Conservation (phyloP, 2,888 invertebrate genomes). For the Agrilus cyanescens region DNA sequence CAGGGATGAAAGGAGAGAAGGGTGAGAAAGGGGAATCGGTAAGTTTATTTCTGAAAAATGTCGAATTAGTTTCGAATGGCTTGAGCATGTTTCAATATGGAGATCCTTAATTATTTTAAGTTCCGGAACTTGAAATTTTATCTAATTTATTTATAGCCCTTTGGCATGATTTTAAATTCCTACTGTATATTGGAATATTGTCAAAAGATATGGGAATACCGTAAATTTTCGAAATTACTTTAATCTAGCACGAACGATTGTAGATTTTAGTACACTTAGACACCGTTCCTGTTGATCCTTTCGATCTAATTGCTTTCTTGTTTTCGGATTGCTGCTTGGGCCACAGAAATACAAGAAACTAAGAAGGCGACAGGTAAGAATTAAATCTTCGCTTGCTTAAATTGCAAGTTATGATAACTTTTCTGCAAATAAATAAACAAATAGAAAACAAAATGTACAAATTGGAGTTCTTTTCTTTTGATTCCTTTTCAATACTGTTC, state of each 20-base stretch:
- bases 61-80: neutral
- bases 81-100: too few species aligned
- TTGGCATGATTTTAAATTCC: constrained; percentile 1
- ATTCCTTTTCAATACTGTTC: constrained; percentile 37
- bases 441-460: neutral
- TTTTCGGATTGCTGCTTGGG: constrained; percentile 18
- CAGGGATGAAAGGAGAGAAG: constrained; percentile 81
- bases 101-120: too few species aligned
- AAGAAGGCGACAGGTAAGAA: constrained; percentile 66
- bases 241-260: neutral
- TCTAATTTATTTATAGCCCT: neutral
- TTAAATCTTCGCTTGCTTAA: constrained; percentile 22
- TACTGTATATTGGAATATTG: neutral
- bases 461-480: constrained; percentile 11
- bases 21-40: constrained; percentile 91
- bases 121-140: too few species aligned
- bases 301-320: constrained; percentile 18
- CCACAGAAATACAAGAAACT: constrained; percentile 73
- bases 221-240: neutral
- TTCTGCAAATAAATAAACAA: neutral
- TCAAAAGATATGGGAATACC: neutral
- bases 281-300: constrained; percentile 3
- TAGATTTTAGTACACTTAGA: constrained; percentile 2
- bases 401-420: constrained; percentile 8
- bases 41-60: constrained; percentile 35